These are phyloP conservation scores for Perca flavescens DNA, from an alignment of 2,113 vertebrate genomes.

Conservation along the genomic window DNA sequence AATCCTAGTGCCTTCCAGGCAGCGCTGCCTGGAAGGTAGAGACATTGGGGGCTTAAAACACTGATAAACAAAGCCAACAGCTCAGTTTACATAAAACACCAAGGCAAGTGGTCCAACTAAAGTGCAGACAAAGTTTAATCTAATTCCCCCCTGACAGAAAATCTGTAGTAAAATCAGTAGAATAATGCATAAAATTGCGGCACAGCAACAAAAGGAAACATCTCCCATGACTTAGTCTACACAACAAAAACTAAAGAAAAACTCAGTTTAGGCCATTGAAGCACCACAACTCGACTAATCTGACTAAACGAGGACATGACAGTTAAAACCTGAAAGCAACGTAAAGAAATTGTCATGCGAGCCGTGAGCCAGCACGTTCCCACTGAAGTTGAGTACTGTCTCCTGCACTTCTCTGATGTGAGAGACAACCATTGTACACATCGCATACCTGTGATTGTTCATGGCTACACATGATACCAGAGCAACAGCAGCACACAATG, in stretches of 20 bases:
- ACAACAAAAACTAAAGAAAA: neutral
- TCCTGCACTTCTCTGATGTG: conserved; percentile 9
- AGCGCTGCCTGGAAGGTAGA: too few relatives aligned
- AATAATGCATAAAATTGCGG: neutral
- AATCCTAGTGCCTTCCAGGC: too few relatives aligned
- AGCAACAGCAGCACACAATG: conserved; percentile 45
- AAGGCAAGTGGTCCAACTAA: conserved; percentile 34
- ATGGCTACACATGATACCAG: conserved; percentile 54
- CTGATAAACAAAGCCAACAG: conserved; percentile 18
- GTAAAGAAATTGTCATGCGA: conserved; percentile 13
- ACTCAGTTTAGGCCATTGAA: neutral
- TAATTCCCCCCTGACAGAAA: conserved; percentile 25
- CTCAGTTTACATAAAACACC: conserved; percentile 36
- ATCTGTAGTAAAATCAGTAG: neutral
- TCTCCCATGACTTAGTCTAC: neutral
- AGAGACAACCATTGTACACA: conserved; percentile 47
- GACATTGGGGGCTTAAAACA: too few relatives aligned
- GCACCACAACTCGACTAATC: neutral
- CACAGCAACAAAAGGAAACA: neutral
- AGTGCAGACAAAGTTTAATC: conserved; percentile 27
- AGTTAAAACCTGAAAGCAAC: neutral
- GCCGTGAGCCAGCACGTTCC: neutral
- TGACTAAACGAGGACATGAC: neutral
- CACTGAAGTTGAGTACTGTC: conserved; percentile 21
- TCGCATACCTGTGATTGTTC: conserved; percentile 67